Evolutionary conservation across 23 tunicate genomes (phyloP), one percentile per base, ranked within the genome.

Genomic region (Diplosoma virens): DNA sequence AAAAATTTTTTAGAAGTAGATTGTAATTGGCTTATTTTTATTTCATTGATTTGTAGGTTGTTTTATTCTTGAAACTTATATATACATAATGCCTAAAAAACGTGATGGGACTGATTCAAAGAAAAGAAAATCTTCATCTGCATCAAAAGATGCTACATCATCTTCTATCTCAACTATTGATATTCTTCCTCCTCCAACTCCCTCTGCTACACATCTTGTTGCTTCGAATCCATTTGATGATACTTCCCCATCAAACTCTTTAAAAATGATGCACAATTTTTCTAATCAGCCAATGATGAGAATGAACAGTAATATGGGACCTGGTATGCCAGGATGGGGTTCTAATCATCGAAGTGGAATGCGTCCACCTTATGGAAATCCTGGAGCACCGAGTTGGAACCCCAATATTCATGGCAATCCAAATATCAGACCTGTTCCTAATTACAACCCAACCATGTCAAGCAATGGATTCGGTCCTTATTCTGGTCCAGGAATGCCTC

Each of bases 211-310:
- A 5, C 87, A 92, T 81, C 66, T 92, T 2, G 90, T 84, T 35
- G 97, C 97, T 28, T 85, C 88, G 0, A 85, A 92, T 58, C 97
- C 97, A 55, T 92, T 92, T 92, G 97, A 92, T 60, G 97, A 92
- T 23, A 82, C 91, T 1, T 78, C 78, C 41, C 85, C 82, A 25
- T 56, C 47, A 21, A 64, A 33, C 25, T 35, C 76, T 11, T 72
- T 86, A 67, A 67, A 63, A 50, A 48, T 79, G 67, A 73, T 33
- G 50, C 65, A 61, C 22, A 30, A 41, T 45, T 86, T 70, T 47
- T 48, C 77, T 0, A 65, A 65, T 45, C 82, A 76, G 37, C 72
- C 82, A 24, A 84, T 84, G 89, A 77, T 82, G 66, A 47, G 87
- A 31, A 46, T 82, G 58, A 34, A 56, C 21, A 34, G 46, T 1